Percentiles rank a stretch among this genome's conserved stretches.
Evolutionary conservation across 2,797 vertebrate genomes (phyloP).

Genomic region (Sebastes jordani): DNA sequence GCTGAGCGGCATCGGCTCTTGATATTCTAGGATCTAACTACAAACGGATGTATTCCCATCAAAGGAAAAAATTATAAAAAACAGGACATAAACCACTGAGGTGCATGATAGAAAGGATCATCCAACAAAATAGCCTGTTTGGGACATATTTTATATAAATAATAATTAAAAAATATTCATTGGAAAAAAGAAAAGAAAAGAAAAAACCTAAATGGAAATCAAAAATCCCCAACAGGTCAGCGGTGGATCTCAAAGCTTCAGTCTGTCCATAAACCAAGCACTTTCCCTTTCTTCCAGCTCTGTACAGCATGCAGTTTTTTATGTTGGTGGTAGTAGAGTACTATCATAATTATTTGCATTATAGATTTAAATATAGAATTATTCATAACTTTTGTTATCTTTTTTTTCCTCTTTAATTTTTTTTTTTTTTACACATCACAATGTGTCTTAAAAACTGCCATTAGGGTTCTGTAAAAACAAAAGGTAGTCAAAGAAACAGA

Average conservation of each 20-base stretch:
- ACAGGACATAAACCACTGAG: slow-evolving; percentile 15
- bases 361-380: slow-evolving; percentile 78
- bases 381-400: slow-evolving; percentile 65
- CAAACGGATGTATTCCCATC: neutral
- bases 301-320: slow-evolving; percentile 86
- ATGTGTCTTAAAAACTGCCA: slow-evolving; percentile 79
- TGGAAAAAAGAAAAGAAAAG: slow-evolving; percentile 54
- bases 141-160: slow-evolving; percentile 87
- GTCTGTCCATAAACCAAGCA: slow-evolving; percentile 59
- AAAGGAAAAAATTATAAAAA: neutral
- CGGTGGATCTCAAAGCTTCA: slow-evolving; percentile 55
- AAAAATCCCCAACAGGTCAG: slow-evolving; percentile 66
- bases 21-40: slow-evolving; percentile 1
- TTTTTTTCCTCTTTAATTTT: slow-evolving; percentile 63
- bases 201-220: slow-evolving; percentile 59
- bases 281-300: slow-evolving; percentile 77
- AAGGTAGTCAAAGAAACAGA: slow-evolving; percentile 69
- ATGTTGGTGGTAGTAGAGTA: slow-evolving; percentile 61
- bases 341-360: slow-evolving; percentile 63
- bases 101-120: slow-evolving; percentile 59
- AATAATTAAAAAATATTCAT: slow-evolving; percentile 86
- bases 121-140: slow-evolving; percentile 76
- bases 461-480: slow-evolving; percentile 76
- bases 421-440: slow-evolving; percentile 65
- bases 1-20: neutral